These are phyloP conservation scores for Bursaphelenchus okinawaensis DNA, from an alignment of 2,888 invertebrate genomes.

Conservation along the genomic window DNA sequence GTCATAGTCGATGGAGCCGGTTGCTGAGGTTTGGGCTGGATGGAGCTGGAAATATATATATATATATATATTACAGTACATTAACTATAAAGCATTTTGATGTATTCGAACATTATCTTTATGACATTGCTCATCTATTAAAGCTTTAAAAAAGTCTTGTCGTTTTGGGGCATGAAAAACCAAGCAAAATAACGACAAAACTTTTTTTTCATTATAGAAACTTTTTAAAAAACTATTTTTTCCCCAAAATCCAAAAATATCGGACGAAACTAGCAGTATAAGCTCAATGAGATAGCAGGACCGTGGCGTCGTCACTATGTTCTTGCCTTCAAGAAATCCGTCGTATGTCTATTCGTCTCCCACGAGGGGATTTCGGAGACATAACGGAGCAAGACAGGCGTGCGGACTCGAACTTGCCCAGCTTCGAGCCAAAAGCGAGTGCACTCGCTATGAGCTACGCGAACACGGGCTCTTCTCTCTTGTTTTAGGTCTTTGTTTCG, in stretches of 20 bases:
- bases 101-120: no score
- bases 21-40: constrained; percentile 67
- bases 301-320: background rate
- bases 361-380: background rate
- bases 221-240: no score
- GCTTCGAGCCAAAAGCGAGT: background rate
- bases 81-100: background rate
- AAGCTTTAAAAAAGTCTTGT: no score
- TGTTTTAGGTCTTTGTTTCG: no score
- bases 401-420: background rate
- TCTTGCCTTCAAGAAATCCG: background rate
- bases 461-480: background rate
- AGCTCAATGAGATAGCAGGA: background rate
- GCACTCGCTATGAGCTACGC: background rate
- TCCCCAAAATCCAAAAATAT: no score
- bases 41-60: constrained; percentile 17
- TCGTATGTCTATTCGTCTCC: background rate
- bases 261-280: background rate
- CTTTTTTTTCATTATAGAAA: no score
- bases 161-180: no score
- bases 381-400: background rate
- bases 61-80: background rate
- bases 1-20: constrained; percentile 93
- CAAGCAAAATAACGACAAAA: background rate
- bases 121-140: no score